Conservation (phyloP, 2,113 vertebrate genomes). For the Antechinus stuartii region DNA sequence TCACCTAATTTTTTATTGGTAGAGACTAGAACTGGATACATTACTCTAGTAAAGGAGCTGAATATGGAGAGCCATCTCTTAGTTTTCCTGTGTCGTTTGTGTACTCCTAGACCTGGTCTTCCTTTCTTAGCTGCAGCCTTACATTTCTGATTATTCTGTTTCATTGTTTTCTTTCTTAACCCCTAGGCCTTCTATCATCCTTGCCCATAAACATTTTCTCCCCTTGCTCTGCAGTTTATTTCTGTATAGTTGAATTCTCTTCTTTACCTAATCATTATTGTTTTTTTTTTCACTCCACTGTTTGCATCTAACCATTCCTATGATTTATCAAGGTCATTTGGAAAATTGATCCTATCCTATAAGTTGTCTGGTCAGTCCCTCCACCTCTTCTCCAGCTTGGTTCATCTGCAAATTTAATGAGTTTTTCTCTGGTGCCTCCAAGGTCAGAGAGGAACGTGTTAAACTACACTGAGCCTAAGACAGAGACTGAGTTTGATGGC, state of each 20-base stretch:
- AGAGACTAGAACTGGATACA: not conserved
- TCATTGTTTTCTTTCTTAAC: not conserved
- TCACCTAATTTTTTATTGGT: not conserved
- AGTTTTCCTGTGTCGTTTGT: not conserved
- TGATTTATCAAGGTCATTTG: constrained; percentile 11
- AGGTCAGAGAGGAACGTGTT: not conserved
- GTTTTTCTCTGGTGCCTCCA: not conserved
- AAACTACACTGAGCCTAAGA: not conserved
- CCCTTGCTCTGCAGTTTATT: not conserved
- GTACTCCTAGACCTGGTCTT: not conserved
- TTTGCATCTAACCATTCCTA: constrained; percentile 36
- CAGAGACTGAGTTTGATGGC: not conserved
- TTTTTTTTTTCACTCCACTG: constrained; percentile 17
- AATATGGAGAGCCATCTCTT: not conserved
- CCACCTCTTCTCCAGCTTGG: not conserved
- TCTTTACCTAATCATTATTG: not conserved
- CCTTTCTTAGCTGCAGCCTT: not conserved
- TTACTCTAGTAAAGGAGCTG: not conserved
- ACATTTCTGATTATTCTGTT: not conserved
- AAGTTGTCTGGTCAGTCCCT: not conserved
- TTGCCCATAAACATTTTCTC: constrained; percentile 39
- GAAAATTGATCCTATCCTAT: not conserved
- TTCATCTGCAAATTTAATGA: constrained; percentile 8
- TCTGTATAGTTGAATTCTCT: not conserved
- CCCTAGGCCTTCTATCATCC: not conserved